Percentiles rank a stretch among this genome's conserved stretches.
These are phyloP conservation scores for Sialia sialis DNA, from an alignment of 2,113 vertebrate genomes.

Conservation along the genomic window DNA sequence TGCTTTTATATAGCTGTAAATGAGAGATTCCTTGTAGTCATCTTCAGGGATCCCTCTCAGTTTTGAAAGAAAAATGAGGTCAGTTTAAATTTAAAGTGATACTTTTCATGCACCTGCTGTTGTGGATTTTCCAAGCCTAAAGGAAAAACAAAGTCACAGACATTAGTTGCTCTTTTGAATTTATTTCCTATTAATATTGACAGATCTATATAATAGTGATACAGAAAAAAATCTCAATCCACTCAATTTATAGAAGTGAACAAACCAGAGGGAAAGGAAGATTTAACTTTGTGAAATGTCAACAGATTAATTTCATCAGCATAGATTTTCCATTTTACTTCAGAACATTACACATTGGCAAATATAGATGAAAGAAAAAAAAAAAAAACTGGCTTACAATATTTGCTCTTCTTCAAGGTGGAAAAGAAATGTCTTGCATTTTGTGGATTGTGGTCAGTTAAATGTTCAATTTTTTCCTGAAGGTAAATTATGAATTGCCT, in stretches of 20 bases:
- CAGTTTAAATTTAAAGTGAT: background rate
- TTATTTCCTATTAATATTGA: constrained; percentile 41
- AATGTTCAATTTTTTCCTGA: background rate
- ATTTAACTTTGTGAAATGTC: background rate
- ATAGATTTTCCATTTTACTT: background rate
- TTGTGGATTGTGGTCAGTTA: background rate
- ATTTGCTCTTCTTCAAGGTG: background rate
- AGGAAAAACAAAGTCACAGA: constrained; percentile 6
- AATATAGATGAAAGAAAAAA: background rate
- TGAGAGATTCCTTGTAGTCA: background rate
- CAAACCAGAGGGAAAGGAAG: background rate
- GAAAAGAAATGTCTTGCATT: background rate
- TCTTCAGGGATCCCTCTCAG: background rate
- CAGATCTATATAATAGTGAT: constrained; percentile 16
- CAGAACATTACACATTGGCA: background rate
- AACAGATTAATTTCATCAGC: background rate
- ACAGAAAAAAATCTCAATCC: background rate
- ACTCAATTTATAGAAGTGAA: background rate
- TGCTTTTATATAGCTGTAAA: constrained; percentile 6
- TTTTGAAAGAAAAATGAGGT: background rate
- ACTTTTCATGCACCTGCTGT: background rate
- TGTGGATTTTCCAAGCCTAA: constrained; percentile 1
- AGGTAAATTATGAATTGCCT: background rate
- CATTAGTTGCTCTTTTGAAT: constrained; percentile 17
- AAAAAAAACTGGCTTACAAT: background rate